A percentile compares a stretch with the other conserved stretches of the same genome.
Evolutionary conservation across 2,113 vertebrate genomes (phyloP).

Genomic region (Pseudopipra pipra): DNA sequence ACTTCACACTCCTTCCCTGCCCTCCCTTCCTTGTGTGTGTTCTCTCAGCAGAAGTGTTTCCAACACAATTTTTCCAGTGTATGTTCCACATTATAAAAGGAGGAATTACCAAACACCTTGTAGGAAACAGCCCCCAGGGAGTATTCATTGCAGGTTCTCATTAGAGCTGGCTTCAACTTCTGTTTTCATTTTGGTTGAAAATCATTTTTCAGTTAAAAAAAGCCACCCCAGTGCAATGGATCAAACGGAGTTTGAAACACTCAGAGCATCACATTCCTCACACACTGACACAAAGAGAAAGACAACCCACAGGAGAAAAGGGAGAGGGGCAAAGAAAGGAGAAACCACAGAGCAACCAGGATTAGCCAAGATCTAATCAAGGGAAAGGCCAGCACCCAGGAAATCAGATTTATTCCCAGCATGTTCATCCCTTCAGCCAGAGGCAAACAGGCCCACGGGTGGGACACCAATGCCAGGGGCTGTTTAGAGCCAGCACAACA

Average conservation of each 20-base stretch:
- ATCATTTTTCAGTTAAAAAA: not conserved
- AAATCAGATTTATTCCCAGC: not conserved
- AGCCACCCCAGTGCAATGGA: not conserved
- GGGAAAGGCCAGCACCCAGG: not conserved
- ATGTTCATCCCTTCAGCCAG: not conserved
- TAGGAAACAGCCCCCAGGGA: not conserved
- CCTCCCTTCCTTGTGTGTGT: not conserved
- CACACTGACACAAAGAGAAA: not conserved
- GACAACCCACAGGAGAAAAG: not conserved
- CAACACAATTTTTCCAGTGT: not conserved
- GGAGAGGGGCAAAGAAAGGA: not conserved
- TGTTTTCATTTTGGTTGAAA: not conserved
- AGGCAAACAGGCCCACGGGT: not conserved
- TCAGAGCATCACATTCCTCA: not conserved
- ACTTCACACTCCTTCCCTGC: not conserved
- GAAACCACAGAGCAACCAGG: not conserved
- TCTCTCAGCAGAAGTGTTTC: not conserved
- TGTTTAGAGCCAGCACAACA: not conserved
- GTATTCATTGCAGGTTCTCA: not conserved
- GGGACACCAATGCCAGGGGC: not conserved
- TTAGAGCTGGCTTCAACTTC: not conserved
- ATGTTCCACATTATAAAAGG: not conserved
- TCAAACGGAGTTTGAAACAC: not conserved
- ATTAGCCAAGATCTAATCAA: not conserved
- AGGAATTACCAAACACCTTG: not conserved